Conservation (phyloP, 2,888 invertebrate genomes). For the Lycocerus yunnanus region DNA sequence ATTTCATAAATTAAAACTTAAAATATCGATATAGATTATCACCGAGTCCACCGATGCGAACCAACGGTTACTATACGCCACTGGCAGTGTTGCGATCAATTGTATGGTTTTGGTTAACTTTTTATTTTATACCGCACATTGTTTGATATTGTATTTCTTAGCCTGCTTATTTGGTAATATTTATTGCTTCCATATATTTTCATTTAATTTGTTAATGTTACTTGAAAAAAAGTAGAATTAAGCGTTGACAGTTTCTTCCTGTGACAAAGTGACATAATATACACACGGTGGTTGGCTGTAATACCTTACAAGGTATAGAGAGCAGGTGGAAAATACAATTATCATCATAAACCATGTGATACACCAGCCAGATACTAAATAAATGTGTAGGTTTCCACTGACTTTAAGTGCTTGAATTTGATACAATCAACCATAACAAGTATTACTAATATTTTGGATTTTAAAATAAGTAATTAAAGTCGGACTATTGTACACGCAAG, state of each 20-base stretch:
- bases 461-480: constrained; percentile 10
- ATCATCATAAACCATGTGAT: constrained; percentile 39
- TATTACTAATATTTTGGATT: constrained; percentile 8
- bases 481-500: constrained; percentile 35
- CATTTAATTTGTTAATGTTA: neutral
- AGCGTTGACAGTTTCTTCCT: constrained; percentile 26
- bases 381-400: constrained; percentile 32
- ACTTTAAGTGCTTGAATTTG: constrained; percentile 16
- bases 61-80: neutral
- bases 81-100: neutral
- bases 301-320: constrained; percentile 6
- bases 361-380: constrained; percentile 38
- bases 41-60: neutral
- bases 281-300: constrained; percentile 7
- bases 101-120: neutral
- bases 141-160: neutral
- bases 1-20: neutral
- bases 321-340: constrained; percentile 34
- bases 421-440: constrained; percentile 21
- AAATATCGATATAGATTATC: neutral
- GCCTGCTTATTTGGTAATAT: neutral
- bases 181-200: neutral
- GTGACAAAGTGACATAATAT: constrained; percentile 10
- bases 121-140: neutral
- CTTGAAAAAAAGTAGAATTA: constrained; percentile 1